Evolutionary conservation across 2,888 invertebrate species (phyloP).

Genomic region (Orchesellides sinensis): DNA sequence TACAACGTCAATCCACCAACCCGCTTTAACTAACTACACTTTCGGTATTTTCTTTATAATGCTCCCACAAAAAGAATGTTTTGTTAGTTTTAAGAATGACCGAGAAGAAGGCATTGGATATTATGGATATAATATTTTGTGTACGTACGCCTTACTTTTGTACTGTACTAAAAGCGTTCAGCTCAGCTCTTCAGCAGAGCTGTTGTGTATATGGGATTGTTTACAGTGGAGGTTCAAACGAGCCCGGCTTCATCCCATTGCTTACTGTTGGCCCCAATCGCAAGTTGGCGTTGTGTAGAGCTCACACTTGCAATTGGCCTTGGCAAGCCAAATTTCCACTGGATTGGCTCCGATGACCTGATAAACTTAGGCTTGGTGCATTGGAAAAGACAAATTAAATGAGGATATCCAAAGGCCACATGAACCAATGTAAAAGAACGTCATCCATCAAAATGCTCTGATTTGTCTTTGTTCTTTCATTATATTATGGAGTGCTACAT

Average conservation of each 20-base stretch:
- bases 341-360: slow-evolving; percentile 53
- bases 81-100: too few relatives aligned
- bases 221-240: slow-evolving; percentile 45
- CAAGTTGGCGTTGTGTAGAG: slow-evolving; percentile 36
- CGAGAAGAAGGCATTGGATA: too few relatives aligned
- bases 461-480: slow-evolving; percentile 49
- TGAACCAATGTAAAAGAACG: slow-evolving; percentile 48
- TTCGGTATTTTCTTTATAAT: too few relatives aligned
- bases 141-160: too few relatives aligned
- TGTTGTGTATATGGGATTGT: slow-evolving; percentile 24
- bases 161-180: too few relatives aligned
- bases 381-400: slow-evolving; percentile 52
- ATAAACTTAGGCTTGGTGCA: slow-evolving; percentile 33
- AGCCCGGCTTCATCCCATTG: slow-evolving; percentile 56
- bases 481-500: too few relatives aligned
- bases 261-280: slow-evolving; percentile 58
- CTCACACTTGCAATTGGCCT: slow-evolving; percentile 49
- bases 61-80: too few relatives aligned
- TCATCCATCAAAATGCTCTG: neutral
- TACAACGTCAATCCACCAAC: too few relatives aligned
- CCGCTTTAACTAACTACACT: too few relatives aligned
- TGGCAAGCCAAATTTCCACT: slow-evolving; percentile 35
- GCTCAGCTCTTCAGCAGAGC: neutral
- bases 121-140: too few relatives aligned
- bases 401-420: slow-evolving; percentile 32